phyloP scores from a whole-genome alignment of 2,888 invertebrate genomes.

The Lapara coniferarum region DNA sequence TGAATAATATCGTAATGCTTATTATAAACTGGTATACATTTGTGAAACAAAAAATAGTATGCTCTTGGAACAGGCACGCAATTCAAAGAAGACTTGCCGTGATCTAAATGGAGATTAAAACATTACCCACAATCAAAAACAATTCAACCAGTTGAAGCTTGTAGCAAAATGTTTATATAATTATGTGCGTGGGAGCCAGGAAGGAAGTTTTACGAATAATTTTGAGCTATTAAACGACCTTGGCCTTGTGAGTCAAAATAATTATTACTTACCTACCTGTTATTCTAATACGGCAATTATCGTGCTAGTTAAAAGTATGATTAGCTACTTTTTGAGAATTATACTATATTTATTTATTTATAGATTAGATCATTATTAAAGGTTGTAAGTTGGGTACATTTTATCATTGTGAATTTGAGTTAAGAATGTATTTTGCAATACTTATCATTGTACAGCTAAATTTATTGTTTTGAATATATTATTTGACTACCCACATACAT shows the following conservation, averaged over 20 bases:
- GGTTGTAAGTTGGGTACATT: constrained; percentile 27
- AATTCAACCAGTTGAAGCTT: constrained; percentile 9
- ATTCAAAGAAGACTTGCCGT: not conserved
- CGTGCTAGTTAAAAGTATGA: constrained; percentile 30
- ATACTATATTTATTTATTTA: not conserved
- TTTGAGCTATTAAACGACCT: constrained; percentile 43
- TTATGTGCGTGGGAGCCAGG: constrained; percentile 52
- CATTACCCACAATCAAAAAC: constrained; percentile 2
- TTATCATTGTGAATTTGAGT: constrained; percentile 6
- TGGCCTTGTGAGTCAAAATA: constrained; percentile 49
- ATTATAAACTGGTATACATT: constrained; percentile 8
- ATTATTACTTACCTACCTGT: constrained; percentile 42
- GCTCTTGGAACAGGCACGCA: not conserved
- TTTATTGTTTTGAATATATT: not conserved
- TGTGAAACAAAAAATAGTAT: not conserved
- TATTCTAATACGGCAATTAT: constrained; percentile 40
- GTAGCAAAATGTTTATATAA: constrained; percentile 25
- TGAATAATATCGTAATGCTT: constrained; percentile 7
- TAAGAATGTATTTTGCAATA: not conserved
- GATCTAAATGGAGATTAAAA: constrained; percentile 9
- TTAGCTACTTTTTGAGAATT: constrained; percentile 14
- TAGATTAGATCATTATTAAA: not conserved
- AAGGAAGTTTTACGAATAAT: constrained; percentile 43
- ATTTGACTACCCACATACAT: not conserved
- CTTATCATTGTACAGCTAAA: not conserved